Evolutionary conservation across 2,888 invertebrate genomes (phyloP), one percentile per base, ranked within the genome.

Genomic region (Sepioteuthis lessoniana): DNA sequence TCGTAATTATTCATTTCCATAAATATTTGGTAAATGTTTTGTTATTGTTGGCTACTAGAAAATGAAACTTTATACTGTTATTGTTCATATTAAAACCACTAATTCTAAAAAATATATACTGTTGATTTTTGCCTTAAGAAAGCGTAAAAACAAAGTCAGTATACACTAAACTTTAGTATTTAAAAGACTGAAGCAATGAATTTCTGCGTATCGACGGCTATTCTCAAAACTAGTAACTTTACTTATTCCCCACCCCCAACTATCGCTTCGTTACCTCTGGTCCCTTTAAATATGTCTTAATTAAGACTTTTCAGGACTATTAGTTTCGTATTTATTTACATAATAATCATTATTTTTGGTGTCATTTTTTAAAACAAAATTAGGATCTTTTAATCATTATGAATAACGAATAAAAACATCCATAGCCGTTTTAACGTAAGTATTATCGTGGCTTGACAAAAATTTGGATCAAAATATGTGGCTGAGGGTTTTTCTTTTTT

Each of bases 201-300:
- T 16, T n/a, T 76, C 1, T 76, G 19, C 76, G 76, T 76, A 76
- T 76, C 76, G n/a, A 35, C 76, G 76, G 76, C 76, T 76, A 13
- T n/a, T 76, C 35, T 1, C 13, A n/a, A n/a, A 76, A 76, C 76
- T n/a, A 4, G 13, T 76, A 1, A 10, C 76, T 76, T 76, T 76
- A n/a, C n/a, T 35, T 10, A n/a, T 35, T 28, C 76, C 25, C 76
- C n/a, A n/a, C 16, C 76, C 76, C 1, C 76, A 5, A n/a, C n/a
- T 8, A 8, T 76, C 76, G 76, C n/a, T 76, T 76, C 76, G 76
- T 76, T 76, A 76, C 76, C n/a, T 76, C n/a, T 76, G 76, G n/a
- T n/a, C 76, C n/a, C 76, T n/a, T 76, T 76, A 76, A 76, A 76
- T n/a, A 76, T 76, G 76, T n/a, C 76, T 76, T n/a, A 76, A 76